These are phyloP conservation scores for Nothoprocta pentlandii DNA, from an alignment of 2,113 vertebrate species.

Conservation along the genomic window DNA sequence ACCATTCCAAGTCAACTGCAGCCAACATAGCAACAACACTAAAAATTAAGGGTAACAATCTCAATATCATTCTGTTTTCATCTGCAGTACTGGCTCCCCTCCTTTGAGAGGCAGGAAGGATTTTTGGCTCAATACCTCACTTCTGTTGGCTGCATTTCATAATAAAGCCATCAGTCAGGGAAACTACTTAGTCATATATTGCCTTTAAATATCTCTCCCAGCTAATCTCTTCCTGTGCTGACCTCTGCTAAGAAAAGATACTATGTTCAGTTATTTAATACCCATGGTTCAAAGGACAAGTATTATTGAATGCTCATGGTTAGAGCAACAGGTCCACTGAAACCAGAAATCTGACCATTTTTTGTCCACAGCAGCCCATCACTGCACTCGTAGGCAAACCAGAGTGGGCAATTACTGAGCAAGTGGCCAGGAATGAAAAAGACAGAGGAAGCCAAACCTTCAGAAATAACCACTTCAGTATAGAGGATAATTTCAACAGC, in stretches of 20 bases:
- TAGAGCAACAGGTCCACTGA: neutral
- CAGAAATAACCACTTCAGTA: neutral
- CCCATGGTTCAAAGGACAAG: neutral
- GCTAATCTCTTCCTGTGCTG: neutral
- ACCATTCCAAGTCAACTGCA: neutral
- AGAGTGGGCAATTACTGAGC: neutral
- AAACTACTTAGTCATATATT: neutral
- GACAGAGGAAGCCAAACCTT: neutral
- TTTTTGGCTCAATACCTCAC: neutral
- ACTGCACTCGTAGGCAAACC: neutral
- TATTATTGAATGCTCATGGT: neutral
- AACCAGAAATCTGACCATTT: neutral
- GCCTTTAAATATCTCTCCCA: conserved; percentile 4
- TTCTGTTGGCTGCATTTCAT: neutral
- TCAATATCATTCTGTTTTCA: neutral
- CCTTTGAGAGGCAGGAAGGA: neutral
- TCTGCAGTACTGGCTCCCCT: neutral
- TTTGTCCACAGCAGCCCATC: neutral
- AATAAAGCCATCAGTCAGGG: neutral
- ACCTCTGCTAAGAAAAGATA: neutral
- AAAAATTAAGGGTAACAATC: neutral
- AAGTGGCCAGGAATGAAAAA: neutral
- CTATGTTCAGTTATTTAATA: conserved; percentile 6
- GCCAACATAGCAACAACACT: neutral
- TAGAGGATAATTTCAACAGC: neutral